Base-by-base conservation (phyloP, 2,797 vertebrate genomes). In the Etheostoma nigrum region DNA sequence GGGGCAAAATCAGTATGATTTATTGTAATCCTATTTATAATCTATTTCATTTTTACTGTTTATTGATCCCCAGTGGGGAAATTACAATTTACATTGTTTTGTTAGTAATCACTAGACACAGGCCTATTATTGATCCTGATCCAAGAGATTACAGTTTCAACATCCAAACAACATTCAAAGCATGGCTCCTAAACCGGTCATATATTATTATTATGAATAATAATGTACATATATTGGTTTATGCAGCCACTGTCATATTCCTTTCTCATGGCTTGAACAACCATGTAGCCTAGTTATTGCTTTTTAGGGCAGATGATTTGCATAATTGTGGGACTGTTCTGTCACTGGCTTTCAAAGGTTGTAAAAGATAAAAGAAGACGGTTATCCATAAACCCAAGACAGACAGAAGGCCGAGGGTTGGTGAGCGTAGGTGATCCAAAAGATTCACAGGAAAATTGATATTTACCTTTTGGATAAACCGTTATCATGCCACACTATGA, bases 291-390 rank as follows among this genome's bases (percentile, higher is more conserved):
- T 64, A 49, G 52, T 66, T 77, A 23, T 15, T 66, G 11, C 14
- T 61, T 84, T 86, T 72, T 6, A 87, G 63, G 40, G 51, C 67
- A 71, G 13, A 15, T 62, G 42, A 79, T 73, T 72, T 90, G 74
- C 75, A 61, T 75, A 44, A 62, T 15, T 65, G 53, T 21, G 23
- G 49, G 40, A 48, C 67, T 49, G 63, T 23, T 58, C 36, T 78
- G 18, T 88, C 58, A 87, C 58, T 81, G 78, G 74, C 49, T 69
- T 2, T 54, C 33, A 70, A 21, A 8, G 15, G 69, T 76, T 65
- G 78, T 89, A 88, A 90, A 86, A 86, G 30, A 71, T 64, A 13
- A 9, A 16, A 55, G 10, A 40, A 12, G 36, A 40, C 3, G 3
- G 13, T 73, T 74, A 72, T 64, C 42, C 14, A 83, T 86, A 74